These are phyloP conservation scores for Sphaeridia pumilis DNA, from an alignment of 2,888 invertebrate genomes.

Conservation along the genomic window DNA sequence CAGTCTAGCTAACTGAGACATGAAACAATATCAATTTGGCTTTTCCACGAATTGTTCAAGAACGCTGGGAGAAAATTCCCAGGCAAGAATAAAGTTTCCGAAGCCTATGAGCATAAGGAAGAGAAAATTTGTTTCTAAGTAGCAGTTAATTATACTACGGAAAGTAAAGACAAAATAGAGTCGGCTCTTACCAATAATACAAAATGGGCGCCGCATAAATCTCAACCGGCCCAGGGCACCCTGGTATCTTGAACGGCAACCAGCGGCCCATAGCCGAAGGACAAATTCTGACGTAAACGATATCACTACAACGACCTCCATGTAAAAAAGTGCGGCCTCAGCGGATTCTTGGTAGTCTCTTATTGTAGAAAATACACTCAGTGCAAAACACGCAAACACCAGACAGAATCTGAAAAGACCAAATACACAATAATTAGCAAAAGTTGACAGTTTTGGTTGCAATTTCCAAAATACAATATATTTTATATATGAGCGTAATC, in stretches of 20 bases:
- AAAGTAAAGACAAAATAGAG: not conserved
- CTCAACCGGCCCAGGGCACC: conserved; percentile 74
- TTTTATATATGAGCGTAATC: too few relatives aligned
- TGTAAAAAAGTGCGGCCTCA: conserved; percentile 67
- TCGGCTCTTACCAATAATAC: conserved; percentile 68
- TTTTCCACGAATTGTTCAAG: too few relatives aligned
- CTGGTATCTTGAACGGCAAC: conserved; percentile 61
- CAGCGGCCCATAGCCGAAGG: conserved; percentile 46
- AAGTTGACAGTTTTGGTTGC: too few relatives aligned
- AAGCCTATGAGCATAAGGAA: too few relatives aligned
- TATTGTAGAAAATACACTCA: conserved; percentile 85
- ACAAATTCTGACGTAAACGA: conserved; percentile 85
- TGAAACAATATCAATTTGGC: too few relatives aligned
- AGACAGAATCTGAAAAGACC: conserved; percentile 75
- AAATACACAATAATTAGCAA: too few relatives aligned
- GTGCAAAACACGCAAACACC: conserved; percentile 80
- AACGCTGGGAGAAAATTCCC: too few relatives aligned
- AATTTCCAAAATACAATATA: too few relatives aligned
- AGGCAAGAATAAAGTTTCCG: too few relatives aligned
- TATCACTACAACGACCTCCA: conserved; percentile 81
- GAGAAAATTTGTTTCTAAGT: not conserved
- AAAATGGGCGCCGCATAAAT: conserved; percentile 82
- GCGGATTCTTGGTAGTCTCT: conserved; percentile 74
- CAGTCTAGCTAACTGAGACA: too few relatives aligned
- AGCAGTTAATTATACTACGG: not conserved